Base-by-base conservation (phyloP, 2,888 invertebrate genomes). In the Tortrix viridana region DNA sequence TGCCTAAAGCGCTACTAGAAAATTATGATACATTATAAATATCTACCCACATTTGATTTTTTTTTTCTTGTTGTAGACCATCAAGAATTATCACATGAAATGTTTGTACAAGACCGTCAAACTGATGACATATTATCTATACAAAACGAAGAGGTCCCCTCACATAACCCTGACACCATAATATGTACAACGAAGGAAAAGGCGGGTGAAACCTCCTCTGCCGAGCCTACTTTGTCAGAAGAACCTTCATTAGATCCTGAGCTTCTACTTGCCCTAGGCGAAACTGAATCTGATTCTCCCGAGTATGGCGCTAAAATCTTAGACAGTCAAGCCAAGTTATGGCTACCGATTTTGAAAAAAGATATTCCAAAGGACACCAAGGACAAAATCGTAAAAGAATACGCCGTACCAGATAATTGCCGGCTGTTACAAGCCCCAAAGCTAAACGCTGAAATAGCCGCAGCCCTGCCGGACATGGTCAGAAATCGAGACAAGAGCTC, bases 371-470 rank as follows among this genome's bases (percentile, higher is more conserved):
- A 65, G 52, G 60, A 65, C 41, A 41, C 47, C 2, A 53, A 48
- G 38, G 65, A 65, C 0, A 60, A 55, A 7, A 7, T 60, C 5
- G 7, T 52, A 0, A 65, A 65, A 26, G 47, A 65, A 7, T 53
- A 53, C 41, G 12, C 57, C 7, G 26, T 64, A 6, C 66, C 60
- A 2, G 49, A 48, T 5, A 64, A 66, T 41, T 66, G 66, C 46
- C 52, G 44, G 16, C 18, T 64, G 7, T 19, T 67, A 14, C 67
- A 67, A 26, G 57, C 66, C 14, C 64, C 66, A 5, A 67, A 60
- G 41, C 50, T 67, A 2, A 67, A 67, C 23, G 55, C 65, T 2
- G 65, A 67, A 20, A 67, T 58, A 16, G 58, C 61, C 1, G 60
- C 67, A 4, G 64, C 67, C 3, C 47, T 61, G 1, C 38, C 61